phyloP scores from a whole-genome alignment of 2,113 vertebrate genomes.

The Sander lucioperca region DNA sequence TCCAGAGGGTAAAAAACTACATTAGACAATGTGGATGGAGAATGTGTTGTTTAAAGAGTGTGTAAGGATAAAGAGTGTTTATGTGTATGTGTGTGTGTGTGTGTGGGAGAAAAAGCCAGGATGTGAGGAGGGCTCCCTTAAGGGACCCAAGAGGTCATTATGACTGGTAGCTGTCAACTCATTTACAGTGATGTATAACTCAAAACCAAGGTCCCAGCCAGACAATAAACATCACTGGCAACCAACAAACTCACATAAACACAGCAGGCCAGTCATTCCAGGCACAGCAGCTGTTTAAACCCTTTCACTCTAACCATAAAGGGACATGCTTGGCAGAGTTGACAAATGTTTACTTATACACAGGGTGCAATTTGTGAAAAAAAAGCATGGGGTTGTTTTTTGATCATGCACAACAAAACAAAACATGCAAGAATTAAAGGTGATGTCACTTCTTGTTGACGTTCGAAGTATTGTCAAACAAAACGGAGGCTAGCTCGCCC shows the following conservation, averaged over 20 bases:
- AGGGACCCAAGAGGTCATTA: conserved; percentile 28
- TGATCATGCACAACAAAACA: too few species aligned
- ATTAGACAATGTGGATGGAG: conserved; percentile 58
- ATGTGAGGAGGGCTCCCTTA: conserved; percentile 5
- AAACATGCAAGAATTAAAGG: too few species aligned
- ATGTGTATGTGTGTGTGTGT: conserved; percentile 17
- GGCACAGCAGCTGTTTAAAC: conserved; percentile 14
- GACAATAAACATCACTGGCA: conserved; percentile 57
- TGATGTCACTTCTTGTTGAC: too few species aligned
- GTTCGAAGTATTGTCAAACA: too few species aligned
- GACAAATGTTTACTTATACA: not conserved
- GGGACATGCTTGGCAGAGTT: not conserved
- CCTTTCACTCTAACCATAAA: conserved; percentile 7
- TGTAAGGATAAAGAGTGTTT: conserved; percentile 5
- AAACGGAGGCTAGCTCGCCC: too few species aligned
- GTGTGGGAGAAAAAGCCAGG: not conserved
- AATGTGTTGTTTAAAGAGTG: conserved; percentile 44
- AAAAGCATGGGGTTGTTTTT: too few species aligned
- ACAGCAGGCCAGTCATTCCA: conserved; percentile 23
- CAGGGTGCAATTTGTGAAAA: too few species aligned
- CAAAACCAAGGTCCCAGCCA: conserved; percentile 47
- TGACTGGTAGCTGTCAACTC: conserved; percentile 55
- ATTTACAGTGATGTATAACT: conserved; percentile 55
- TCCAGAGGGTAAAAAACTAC: conserved; percentile 55
- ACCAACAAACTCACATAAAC: conserved; percentile 48